Evolutionary conservation across 2,888 invertebrate genomes (phyloP).

Genomic region (Piscicola geometra): DNA sequence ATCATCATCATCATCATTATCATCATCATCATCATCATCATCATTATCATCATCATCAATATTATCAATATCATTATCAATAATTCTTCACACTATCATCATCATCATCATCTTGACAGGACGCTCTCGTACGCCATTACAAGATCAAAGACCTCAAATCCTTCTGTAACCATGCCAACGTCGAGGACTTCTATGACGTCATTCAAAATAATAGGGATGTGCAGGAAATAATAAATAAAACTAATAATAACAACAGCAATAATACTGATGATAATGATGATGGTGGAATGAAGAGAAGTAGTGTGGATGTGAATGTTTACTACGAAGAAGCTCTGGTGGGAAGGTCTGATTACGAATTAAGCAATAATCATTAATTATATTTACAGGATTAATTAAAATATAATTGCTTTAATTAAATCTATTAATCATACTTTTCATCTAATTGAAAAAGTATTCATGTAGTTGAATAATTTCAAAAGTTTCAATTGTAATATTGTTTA

Average conservation of each 20-base stretch:
- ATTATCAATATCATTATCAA: constrained; percentile 29
- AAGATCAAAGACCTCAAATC: background rate
- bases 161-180: background rate
- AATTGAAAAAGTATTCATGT: no score
- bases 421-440: no score
- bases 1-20: constrained; percentile 30
- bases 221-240: background rate
- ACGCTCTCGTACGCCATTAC: background rate
- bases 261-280: constrained; percentile 1
- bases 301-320: background rate
- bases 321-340: background rate
- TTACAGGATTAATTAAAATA: background rate
- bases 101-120: constrained; percentile 7
- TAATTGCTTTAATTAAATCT: background rate
- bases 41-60: constrained; percentile 27
- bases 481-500: no score
- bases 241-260: background rate
- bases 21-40: constrained; percentile 23
- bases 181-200: background rate
- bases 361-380: background rate
- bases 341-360: background rate
- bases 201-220: background rate
- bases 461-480: no score
- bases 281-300: background rate
- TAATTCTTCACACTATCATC: constrained; percentile 7